A percentile compares a stretch with the other conserved stretches of the same genome.
These are phyloP conservation scores for Tinamus guttatus DNA, from an alignment of 2,113 vertebrate genomes.

Conservation along the genomic window DNA sequence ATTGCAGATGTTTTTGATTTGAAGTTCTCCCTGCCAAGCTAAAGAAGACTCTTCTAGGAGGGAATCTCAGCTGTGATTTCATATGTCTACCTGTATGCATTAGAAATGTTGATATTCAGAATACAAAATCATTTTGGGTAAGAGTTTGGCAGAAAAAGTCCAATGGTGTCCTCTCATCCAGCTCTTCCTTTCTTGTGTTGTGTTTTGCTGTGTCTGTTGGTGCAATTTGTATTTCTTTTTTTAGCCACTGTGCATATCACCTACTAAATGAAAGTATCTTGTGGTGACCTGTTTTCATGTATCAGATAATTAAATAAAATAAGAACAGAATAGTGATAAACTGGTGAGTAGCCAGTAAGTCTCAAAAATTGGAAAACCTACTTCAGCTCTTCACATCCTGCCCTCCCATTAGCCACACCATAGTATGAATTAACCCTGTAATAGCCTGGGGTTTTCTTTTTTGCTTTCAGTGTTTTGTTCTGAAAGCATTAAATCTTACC, in stretches of 20 bases:
- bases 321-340: neutral
- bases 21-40: neutral
- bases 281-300: neutral
- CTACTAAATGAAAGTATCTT: neutral
- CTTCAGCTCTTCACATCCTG: neutral
- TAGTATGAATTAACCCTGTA: neutral
- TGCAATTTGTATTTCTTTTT: neutral
- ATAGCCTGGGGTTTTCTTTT: neutral
- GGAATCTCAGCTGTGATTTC: neutral
- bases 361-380: neutral
- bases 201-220: neutral
- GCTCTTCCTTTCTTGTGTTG: neutral
- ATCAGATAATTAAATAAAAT: neutral
- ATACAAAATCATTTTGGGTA: neutral
- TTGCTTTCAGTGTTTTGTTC: neutral
- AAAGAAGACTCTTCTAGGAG: neutral
- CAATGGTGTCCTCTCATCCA: neutral
- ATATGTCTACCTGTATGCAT: accelerated
- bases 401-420: neutral
- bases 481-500: neutral
- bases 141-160: neutral
- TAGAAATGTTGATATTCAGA: neutral
- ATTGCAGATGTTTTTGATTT: neutral
- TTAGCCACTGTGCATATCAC: neutral
- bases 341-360: neutral